Conservation (phyloP, 2,797 vertebrate species). For the Galaxias olidus region DNA sequence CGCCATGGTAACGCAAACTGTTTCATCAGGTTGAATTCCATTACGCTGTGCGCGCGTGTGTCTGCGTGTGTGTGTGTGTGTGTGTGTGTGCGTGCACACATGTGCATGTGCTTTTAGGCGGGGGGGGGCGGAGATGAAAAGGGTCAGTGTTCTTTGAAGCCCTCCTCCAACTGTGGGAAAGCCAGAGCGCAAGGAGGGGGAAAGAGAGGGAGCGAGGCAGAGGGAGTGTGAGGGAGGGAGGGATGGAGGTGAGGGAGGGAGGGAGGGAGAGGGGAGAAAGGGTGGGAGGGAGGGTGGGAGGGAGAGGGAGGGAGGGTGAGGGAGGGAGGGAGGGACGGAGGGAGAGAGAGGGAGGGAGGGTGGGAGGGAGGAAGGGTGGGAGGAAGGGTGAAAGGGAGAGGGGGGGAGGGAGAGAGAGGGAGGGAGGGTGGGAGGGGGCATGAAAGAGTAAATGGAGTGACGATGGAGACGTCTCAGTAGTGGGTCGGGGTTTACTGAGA, state of each 20-base stretch:
- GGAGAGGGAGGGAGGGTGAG: conserved; percentile 17
- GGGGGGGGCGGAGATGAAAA: conserved; percentile 6
- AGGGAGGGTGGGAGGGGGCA: background rate
- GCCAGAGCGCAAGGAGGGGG: background rate
- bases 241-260: conserved; percentile 4
- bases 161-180: background rate
- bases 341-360: background rate
- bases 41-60: conserved; percentile 7
- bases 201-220: background rate
- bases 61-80: background rate
- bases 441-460: background rate
- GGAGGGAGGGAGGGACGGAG: background rate
- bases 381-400: conserved; percentile 6
- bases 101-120: conserved; percentile 3
- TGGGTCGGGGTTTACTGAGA: no score
- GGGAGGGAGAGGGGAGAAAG: background rate
- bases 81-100: background rate
- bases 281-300: background rate
- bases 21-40: conserved; percentile 45
- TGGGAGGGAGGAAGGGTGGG: background rate
- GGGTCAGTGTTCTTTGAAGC: conserved; percentile 8
- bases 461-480: background rate
- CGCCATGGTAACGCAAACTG: conserved; percentile 40
- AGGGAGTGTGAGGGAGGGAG: conserved; percentile 21
- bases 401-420: background rate